Evolutionary conservation across 2,888 invertebrate genomes (phyloP).

Genomic region (Terebella lapidaria): DNA sequence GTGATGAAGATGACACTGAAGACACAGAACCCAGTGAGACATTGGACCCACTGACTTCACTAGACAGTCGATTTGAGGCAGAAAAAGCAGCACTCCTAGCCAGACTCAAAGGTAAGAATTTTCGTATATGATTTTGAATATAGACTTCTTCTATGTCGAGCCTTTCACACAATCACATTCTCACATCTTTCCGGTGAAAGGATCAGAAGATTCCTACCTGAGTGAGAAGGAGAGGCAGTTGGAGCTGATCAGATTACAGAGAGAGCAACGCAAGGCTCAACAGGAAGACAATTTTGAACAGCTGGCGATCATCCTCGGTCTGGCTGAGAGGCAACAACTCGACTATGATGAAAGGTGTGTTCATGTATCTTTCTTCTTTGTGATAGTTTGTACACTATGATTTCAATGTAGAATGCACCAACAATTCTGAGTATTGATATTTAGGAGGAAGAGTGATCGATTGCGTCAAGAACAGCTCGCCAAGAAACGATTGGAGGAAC

Average conservation of each 20-base stretch:
- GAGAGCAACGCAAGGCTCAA: constrained; percentile 13
- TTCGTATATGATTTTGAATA: too few species aligned
- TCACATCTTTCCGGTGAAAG: constrained; percentile 6
- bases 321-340: constrained; percentile 19
- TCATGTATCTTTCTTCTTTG: background rate
- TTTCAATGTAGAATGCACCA: background rate
- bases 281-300: constrained; percentile 18
- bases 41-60: constrained; percentile 14
- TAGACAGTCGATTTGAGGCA: constrained; percentile 36
- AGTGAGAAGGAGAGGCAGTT: constrained; percentile 18
- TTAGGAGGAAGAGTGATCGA: constrained; percentile 18
- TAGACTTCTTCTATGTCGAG: too few species aligned
- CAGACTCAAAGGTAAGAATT: constrained; percentile 13
- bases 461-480: constrained; percentile 24
- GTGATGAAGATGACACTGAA: constrained; percentile 13
- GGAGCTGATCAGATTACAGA: constrained; percentile 14
- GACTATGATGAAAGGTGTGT: constrained; percentile 5
- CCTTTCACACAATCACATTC: background rate
- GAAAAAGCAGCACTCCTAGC: constrained; percentile 30
- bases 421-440: background rate
- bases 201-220: constrained; percentile 12
- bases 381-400: background rate
- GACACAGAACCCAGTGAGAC: constrained; percentile 3
- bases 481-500: constrained; percentile 9
- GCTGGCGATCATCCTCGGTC: constrained; percentile 19